Evolutionary conservation across 2,797 vertebrate genomes (phyloP).

Genomic region (Emys orbicularis): DNA sequence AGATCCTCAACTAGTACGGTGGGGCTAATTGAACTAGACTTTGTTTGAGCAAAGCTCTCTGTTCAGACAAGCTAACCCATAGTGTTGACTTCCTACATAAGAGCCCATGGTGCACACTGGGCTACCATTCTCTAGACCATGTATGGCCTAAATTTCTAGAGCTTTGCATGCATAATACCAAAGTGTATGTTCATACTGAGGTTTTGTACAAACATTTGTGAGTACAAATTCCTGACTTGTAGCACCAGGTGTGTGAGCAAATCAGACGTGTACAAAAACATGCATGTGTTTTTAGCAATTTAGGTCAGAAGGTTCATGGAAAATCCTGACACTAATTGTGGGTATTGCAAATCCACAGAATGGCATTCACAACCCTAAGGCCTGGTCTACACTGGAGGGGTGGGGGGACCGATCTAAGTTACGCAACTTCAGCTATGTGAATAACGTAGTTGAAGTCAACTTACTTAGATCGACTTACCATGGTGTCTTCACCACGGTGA

Average conservation of each 20-base stretch:
- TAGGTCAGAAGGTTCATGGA: neutral
- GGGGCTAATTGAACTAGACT: conserved; percentile 22
- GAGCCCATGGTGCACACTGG: rapidly evolving
- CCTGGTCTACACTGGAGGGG: no score
- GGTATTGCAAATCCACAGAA: neutral
- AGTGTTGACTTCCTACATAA: neutral
- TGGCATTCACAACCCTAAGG: neutral
- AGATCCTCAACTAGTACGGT: conserved; percentile 1
- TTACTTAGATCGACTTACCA: no score
- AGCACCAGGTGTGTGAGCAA: neutral
- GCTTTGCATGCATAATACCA: neutral
- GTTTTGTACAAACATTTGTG: neutral
- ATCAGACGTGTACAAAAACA: rapidly evolving
- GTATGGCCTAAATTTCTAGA: neutral
- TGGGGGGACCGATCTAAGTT: no score
- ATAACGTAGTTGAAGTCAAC: no score
- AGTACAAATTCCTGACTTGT: neutral
- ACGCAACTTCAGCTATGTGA: no score
- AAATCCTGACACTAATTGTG: neutral
- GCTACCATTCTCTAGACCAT: neutral
- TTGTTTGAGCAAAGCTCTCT: conserved; percentile 33
- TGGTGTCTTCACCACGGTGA: no score
- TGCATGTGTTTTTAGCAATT: neutral
- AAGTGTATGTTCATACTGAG: neutral
- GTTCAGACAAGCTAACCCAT: conserved; percentile 20